Percentiles rank a stretch among this genome's conserved stretches.
phyloP scores from a whole-genome alignment of 2,888 invertebrate genomes.

The Operophtera brumata region DNA sequence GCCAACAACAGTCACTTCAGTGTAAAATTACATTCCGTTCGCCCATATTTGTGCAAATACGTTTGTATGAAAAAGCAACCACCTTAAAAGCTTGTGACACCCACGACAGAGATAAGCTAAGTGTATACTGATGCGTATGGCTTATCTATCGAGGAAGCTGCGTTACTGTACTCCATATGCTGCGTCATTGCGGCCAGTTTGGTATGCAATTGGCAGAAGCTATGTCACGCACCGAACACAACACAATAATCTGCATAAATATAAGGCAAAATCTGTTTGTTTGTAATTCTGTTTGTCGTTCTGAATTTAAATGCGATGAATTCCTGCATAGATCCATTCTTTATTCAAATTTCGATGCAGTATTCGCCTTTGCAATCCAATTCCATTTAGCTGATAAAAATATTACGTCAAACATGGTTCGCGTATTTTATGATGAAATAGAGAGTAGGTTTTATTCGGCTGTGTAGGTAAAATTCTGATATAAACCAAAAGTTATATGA shows the following conservation, averaged over 20 bases:
- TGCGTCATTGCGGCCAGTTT: constrained; percentile 9
- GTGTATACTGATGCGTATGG: background rate
- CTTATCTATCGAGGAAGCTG: constrained; percentile 8
- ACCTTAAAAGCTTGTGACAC: background rate
- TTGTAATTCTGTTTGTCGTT: constrained; percentile 25
- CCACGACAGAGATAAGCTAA: background rate
- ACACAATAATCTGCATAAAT: constrained; percentile 38
- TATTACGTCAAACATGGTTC: constrained; percentile 1
- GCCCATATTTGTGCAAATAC: too few species aligned
- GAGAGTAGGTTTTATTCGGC: background rate
- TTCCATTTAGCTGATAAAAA: constrained; percentile 1
- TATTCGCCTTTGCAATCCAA: constrained; percentile 8
- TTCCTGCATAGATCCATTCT: constrained; percentile 15
- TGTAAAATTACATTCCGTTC: too few species aligned
- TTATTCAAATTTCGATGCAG: constrained; percentile 16
- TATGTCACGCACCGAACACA: constrained; percentile 26
- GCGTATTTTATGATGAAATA: background rate
- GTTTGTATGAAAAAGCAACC: too few species aligned
- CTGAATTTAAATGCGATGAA: constrained; percentile 35
- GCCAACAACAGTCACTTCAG: too few species aligned
- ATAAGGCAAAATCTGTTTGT: constrained; percentile 40
- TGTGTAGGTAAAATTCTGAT: background rate
- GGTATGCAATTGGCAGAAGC: constrained; percentile 30
- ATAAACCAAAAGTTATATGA: background rate
- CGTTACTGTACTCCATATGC: background rate